Conservation (phyloP, 2,797 vertebrate species). For the Bradypodion pumilum region DNA sequence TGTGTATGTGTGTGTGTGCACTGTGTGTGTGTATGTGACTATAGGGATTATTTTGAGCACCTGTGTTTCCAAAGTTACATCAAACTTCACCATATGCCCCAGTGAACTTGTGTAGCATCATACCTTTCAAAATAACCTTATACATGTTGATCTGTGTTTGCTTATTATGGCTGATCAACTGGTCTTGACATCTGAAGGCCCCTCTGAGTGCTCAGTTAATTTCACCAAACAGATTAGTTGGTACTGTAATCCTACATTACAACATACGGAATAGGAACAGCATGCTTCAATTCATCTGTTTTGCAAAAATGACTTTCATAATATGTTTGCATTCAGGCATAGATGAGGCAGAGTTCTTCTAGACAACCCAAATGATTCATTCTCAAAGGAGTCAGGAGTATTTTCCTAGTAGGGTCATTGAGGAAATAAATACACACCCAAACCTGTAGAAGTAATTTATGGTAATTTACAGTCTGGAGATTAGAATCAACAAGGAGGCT, state of each 20-base stretch:
- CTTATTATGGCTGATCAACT: constrained; percentile 22
- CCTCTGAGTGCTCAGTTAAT: constrained; percentile 18
- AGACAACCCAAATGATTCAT: constrained; percentile 1
- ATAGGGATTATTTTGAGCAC: no score
- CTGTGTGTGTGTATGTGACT: no score
- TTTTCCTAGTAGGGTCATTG: constrained; percentile 23
- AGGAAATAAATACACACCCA: background rate
- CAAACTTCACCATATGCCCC: background rate
- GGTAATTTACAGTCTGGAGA: background rate
- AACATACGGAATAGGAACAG: constrained; percentile 14
- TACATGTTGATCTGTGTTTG: background rate
- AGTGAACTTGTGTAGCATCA: background rate
- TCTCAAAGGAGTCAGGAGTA: background rate
- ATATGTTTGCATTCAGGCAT: constrained; percentile 7
- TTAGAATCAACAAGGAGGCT: constrained; percentile 14
- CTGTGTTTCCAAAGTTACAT: no score
- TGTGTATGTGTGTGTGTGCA: no score
- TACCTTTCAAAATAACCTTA: constrained; percentile 1
- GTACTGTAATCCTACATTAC: background rate
- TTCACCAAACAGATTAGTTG: constrained; percentile 9
- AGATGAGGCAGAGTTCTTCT: background rate
- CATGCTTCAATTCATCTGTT: background rate
- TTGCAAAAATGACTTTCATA: constrained; percentile 6
- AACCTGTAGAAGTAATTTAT: constrained; percentile 30
- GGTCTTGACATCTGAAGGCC: constrained; percentile 2